Percentiles rank a stretch among this genome's conserved stretches.
phyloP scores from a whole-genome alignment of 2,888 invertebrate species.

The Acanthacorydalis orientalis region DNA sequence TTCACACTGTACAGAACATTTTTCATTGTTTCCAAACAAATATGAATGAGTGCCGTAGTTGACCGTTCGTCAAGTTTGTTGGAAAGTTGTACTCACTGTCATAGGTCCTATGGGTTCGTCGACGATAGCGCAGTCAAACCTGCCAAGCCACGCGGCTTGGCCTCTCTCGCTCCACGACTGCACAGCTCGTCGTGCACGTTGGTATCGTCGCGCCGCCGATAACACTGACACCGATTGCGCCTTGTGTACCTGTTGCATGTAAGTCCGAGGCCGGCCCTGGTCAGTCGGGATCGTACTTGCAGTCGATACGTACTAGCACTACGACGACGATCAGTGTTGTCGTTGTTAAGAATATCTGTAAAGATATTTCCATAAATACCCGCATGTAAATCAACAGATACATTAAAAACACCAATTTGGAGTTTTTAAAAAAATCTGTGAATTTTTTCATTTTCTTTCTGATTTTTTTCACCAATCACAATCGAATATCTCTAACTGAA shows the following conservation, averaged over 20 bases:
- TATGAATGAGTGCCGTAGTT: too few species aligned
- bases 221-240: conserved; percentile 20
- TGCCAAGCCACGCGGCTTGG: conserved; percentile 41
- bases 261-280: conserved; percentile 26
- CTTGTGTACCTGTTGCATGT: conserved; percentile 24
- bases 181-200: conserved; percentile 27
- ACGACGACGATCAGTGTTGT: conserved; percentile 34
- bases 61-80: too few species aligned
- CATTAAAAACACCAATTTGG: too few species aligned
- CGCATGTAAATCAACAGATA: too few species aligned
- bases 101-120: not conserved
- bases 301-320: conserved; percentile 36
- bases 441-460: too few species aligned
- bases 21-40: too few species aligned
- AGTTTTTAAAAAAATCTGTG: too few species aligned
- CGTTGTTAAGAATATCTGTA: conserved; percentile 22
- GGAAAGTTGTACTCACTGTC: too few species aligned
- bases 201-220: conserved; percentile 20
- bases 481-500: too few species aligned
- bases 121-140: conserved; percentile 24
- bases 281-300: conserved; percentile 26
- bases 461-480: too few species aligned
- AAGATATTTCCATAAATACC: not conserved
- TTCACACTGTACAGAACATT: too few species aligned
- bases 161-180: conserved; percentile 27